Percentiles rank a stretch among this genome's conserved stretches.
Evolutionary conservation across 1,140 invertebrate species (phyloP).

Genomic region (Caenorhabditis brenneri): DNA sequence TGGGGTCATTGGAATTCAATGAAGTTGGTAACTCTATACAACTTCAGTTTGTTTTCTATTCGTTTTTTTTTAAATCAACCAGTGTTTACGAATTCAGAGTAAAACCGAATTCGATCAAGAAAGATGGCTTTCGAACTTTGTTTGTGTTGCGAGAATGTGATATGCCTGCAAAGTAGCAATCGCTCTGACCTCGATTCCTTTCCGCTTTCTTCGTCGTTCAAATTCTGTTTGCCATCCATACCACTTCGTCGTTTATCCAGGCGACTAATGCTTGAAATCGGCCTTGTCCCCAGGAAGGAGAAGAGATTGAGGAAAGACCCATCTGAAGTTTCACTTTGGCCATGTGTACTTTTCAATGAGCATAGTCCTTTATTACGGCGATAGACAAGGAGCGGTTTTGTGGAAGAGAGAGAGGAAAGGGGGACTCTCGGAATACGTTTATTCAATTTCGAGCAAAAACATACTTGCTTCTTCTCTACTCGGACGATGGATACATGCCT

Average conservation of each 20-base stretch:
- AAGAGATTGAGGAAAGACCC: background rate
- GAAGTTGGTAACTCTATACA: too few species aligned
- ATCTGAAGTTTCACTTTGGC: constrained; percentile 15
- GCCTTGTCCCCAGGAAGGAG: background rate
- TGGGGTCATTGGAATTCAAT: too few species aligned
- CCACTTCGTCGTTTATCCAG: constrained; percentile 32
- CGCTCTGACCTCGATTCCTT: constrained; percentile 20
- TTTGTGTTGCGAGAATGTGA: constrained; percentile 15
- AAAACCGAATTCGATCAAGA: background rate
- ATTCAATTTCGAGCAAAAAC: constrained; percentile 27
- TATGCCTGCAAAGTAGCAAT: constrained; percentile 35
- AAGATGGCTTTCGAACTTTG: constrained; percentile 20
- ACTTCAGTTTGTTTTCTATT: background rate
- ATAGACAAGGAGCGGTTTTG: background rate
- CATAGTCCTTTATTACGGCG: constrained; percentile 13
- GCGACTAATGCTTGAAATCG: constrained; percentile 32
- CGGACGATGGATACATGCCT: background rate
- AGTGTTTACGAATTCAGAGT: background rate
- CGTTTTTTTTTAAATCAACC: background rate
- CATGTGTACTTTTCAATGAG: background rate
- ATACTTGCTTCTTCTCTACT: constrained; percentile 27
- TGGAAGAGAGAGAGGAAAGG: background rate
- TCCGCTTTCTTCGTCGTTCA: background rate
- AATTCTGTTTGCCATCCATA: background rate
- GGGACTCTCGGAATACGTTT: constrained; percentile 14